Percentiles rank a stretch among this genome's conserved stretches.
These are phyloP conservation scores for Papilio polytes DNA, from an alignment of 1,140 invertebrate species.

Conservation along the genomic window DNA sequence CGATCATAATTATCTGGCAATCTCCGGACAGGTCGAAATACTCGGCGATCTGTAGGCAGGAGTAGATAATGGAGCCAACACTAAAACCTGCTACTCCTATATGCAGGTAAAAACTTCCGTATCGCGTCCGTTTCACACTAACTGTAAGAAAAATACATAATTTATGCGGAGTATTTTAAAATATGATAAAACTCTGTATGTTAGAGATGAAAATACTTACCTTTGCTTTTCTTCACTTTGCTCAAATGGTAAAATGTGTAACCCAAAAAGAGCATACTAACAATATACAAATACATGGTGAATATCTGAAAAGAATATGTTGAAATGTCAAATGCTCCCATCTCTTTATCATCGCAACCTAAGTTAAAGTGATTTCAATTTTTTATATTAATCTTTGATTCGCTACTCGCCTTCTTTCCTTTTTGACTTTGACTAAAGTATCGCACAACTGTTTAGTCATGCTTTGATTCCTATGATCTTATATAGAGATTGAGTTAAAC, in stretches of 20 bases:
- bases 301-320: constrained; percentile 65
- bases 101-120: constrained; percentile 86
- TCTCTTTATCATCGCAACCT: too few species aligned
- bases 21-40: constrained; percentile 85
- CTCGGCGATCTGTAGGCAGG: constrained; percentile 87
- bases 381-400: neutral
- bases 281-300: constrained; percentile 75
- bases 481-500: too few species aligned
- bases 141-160: constrained; percentile 53
- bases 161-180: neutral
- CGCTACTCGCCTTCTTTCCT: neutral
- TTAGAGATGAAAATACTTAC: constrained; percentile 49
- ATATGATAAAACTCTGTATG: neutral
- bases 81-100: constrained; percentile 88
- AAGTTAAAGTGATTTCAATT: too few species aligned
- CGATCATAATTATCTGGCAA: constrained; percentile 84
- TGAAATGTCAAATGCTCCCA: neutral
- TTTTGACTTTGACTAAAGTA: neutral
- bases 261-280: constrained; percentile 71
- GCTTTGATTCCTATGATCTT: too few species aligned
- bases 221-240: constrained; percentile 62
- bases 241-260: constrained; percentile 77
- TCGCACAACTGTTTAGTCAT: too few species aligned
- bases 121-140: constrained; percentile 64
- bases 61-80: constrained; percentile 88